Evolutionary conservation across 1,140 invertebrate genomes (phyloP).

Genomic region (Anastrepha obliqua): DNA sequence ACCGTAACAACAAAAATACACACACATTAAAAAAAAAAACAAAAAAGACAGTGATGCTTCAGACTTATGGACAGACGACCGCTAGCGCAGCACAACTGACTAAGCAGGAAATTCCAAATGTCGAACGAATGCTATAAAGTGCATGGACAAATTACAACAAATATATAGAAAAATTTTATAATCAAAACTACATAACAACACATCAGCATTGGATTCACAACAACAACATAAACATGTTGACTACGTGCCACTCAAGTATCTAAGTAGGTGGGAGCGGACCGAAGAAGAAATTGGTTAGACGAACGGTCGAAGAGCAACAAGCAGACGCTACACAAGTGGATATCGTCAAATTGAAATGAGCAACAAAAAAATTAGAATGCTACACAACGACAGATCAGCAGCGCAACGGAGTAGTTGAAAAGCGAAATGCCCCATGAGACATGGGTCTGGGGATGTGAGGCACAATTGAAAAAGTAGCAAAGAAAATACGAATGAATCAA

Average conservation of each 20-base stretch:
- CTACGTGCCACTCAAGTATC: background rate
- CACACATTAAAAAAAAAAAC: too few relatives aligned
- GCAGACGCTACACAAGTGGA: background rate
- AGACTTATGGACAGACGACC: too few relatives aligned
- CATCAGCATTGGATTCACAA: background rate
- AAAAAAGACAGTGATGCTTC: too few relatives aligned
- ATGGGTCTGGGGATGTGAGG: background rate
- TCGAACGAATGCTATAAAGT: background rate
- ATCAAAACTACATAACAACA: background rate
- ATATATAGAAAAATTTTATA: background rate
- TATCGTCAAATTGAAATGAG: constrained; percentile 6
- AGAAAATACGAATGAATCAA: background rate
- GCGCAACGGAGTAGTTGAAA: background rate
- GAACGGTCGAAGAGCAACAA: background rate
- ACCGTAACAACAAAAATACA: background rate
- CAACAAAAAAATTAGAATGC: background rate
- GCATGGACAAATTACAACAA: background rate
- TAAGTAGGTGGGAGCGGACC: background rate
- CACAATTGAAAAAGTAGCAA: constrained; percentile 42
- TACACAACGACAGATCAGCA: constrained; percentile 14
- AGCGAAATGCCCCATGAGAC: background rate
- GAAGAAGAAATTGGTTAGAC: background rate
- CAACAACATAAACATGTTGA: background rate
- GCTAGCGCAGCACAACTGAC: background rate
- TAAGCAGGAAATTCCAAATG: background rate